Evolutionary conservation across 2,113 vertebrate genomes (phyloP).

Genomic region (Bos indicus): DNA sequence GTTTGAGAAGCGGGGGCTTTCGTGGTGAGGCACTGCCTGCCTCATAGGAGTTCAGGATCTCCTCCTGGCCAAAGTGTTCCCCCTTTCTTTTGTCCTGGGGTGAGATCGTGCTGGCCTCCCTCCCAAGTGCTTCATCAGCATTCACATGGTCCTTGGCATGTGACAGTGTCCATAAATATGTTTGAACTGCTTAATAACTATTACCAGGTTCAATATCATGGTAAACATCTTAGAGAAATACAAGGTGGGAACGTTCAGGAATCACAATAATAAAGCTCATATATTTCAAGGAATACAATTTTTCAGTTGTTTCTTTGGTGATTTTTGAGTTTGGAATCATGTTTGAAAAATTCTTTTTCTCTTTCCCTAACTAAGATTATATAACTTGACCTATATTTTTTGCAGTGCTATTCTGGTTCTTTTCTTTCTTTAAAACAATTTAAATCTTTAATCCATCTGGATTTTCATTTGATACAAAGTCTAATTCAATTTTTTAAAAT

Average conservation of each 20-base stretch:
- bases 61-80: fast-evolving
- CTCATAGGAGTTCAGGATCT: fast-evolving
- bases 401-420: neutral
- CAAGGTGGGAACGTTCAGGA: neutral
- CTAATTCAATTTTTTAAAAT: neutral
- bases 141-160: neutral
- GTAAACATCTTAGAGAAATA: neutral
- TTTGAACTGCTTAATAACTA: neutral
- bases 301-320: neutral
- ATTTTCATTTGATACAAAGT: neutral
- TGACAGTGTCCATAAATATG: neutral
- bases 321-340: neutral
- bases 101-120: neutral
- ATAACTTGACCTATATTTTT: neutral
- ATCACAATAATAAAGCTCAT: neutral
- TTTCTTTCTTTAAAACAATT: neutral
- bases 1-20: neutral
- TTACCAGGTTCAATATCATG: neutral
- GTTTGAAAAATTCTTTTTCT: neutral
- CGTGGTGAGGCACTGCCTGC: fast-evolving
- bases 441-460: neutral
- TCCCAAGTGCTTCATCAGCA: neutral
- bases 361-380: neutral
- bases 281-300: neutral
- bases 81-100: no score